phyloP scores from a whole-genome alignment of 2,888 invertebrate genomes.

The Nowickia ferox region DNA sequence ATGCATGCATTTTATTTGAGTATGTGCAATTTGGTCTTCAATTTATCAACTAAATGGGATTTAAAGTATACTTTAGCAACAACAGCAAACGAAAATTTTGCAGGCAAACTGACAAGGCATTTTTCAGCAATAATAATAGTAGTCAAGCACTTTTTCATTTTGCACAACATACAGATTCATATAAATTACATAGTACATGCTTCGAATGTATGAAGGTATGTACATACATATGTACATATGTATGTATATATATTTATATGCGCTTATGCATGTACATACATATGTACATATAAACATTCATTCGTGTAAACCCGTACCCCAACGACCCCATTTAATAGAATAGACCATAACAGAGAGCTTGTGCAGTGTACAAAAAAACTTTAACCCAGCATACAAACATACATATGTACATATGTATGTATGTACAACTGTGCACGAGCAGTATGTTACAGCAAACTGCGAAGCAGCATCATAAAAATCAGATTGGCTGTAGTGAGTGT shows the following conservation, averaged over 20 bases:
- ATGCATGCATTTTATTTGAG: constrained; percentile 2
- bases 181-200: background rate
- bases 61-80: constrained; percentile 55
- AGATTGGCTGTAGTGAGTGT: constrained; percentile 17
- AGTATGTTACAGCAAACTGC: constrained; percentile 23
- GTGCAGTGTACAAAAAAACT: constrained; percentile 12
- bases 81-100: constrained; percentile 39
- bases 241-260: background rate
- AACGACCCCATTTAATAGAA: constrained; percentile 69
- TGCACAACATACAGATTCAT: constrained; percentile 9
- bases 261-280: background rate
- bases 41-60: constrained; percentile 63
- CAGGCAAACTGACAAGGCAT: constrained; percentile 58
- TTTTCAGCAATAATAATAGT: constrained; percentile 51
- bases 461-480: constrained; percentile 44
- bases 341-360: constrained; percentile 50
- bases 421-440: background rate
- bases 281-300: background rate
- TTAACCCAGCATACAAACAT: constrained; percentile 24
- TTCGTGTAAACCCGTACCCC: constrained; percentile 67
- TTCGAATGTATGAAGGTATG: background rate
- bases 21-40: constrained; percentile 54
- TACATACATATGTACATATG: background rate
- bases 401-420: background rate
- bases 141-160: constrained; percentile 56